These are phyloP conservation scores for Tetramorium bicarinatum DNA, from an alignment of 2,888 invertebrate genomes.

Conservation along the genomic window DNA sequence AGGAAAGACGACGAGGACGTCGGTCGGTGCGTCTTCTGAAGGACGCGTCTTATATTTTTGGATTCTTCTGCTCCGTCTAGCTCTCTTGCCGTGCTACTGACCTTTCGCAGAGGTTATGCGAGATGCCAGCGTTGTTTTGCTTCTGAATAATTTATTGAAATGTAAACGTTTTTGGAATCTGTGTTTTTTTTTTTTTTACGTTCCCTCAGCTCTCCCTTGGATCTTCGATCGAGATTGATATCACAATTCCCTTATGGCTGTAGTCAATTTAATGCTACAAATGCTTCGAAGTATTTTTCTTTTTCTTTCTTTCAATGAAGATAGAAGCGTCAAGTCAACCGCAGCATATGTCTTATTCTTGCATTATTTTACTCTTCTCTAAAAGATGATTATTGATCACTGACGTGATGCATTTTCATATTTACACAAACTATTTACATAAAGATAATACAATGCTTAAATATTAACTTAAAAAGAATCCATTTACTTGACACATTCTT, in stretches of 20 bases:
- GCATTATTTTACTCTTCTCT: neutral
- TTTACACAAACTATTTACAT: neutral
- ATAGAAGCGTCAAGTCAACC: too few species aligned
- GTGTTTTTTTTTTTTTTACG: neutral
- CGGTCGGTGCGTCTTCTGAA: neutral
- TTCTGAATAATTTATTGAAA: conserved; percentile 3
- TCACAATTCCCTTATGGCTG: neutral
- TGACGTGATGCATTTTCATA: neutral
- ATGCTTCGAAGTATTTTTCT: too few species aligned
- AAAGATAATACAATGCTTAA: neutral
- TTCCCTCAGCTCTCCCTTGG: neutral
- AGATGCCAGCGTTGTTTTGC: neutral
- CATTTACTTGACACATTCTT: neutral
- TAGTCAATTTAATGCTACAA: too few species aligned
- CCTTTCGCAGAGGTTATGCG: conserved; percentile 9
- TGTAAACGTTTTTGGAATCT: conserved; percentile 6
- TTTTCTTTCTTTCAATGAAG: too few species aligned
- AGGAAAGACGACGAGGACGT: neutral
- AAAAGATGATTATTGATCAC: conserved; percentile 1
- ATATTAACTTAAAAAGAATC: neutral
- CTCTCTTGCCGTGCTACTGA: neutral
- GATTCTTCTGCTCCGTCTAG: neutral
- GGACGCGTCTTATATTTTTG: conserved; percentile 7
- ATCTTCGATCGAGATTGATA: conserved; percentile 11
- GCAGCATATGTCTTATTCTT: too few species aligned